Percentiles rank a stretch among this genome's conserved stretches.
Evolutionary conservation across 1,140 invertebrate genomes (phyloP).

Genomic region (Heliconius melpomene): DNA sequence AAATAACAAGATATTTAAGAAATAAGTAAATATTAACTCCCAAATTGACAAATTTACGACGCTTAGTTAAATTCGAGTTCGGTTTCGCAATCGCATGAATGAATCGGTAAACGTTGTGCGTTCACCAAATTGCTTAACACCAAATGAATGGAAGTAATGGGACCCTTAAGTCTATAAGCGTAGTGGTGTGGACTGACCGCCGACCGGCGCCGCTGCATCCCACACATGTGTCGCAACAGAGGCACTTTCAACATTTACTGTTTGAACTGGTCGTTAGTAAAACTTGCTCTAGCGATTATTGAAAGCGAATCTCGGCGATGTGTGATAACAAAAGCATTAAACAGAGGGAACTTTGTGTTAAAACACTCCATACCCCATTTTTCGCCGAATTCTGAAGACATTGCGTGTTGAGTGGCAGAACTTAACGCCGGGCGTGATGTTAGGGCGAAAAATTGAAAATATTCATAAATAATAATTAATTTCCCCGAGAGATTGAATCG

Average conservation of each 20-base stretch:
- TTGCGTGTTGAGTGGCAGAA: no score
- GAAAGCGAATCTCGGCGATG: constrained; percentile 56
- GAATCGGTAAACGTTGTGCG: constrained; percentile 71
- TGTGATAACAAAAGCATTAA: neutral
- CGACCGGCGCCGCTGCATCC: constrained; percentile 71
- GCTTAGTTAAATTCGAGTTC: constrained; percentile 36
- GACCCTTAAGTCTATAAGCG: constrained; percentile 63
- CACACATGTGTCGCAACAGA: constrained; percentile 76
- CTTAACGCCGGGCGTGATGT: no score
- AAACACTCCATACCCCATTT: no score
- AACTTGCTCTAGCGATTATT: constrained; percentile 63
- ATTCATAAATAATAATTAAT: no score
- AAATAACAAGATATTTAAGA: constrained; percentile 14
- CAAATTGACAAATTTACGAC: constrained; percentile 44
- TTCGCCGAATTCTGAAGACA: no score
- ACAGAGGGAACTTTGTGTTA: no score
- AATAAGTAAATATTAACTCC: constrained; percentile 39
- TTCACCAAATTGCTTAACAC: constrained; percentile 78
- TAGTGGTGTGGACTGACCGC: constrained; percentile 58
- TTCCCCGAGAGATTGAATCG: no score
- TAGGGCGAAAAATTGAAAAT: no score
- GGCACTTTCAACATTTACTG: constrained; percentile 70
- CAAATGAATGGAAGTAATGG: constrained; percentile 65
- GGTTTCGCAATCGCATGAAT: constrained; percentile 70
- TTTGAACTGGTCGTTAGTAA: constrained; percentile 70